These are phyloP conservation scores for Silurus meridionalis DNA, from an alignment of 2,113 vertebrate species.

Conservation along the genomic window DNA sequence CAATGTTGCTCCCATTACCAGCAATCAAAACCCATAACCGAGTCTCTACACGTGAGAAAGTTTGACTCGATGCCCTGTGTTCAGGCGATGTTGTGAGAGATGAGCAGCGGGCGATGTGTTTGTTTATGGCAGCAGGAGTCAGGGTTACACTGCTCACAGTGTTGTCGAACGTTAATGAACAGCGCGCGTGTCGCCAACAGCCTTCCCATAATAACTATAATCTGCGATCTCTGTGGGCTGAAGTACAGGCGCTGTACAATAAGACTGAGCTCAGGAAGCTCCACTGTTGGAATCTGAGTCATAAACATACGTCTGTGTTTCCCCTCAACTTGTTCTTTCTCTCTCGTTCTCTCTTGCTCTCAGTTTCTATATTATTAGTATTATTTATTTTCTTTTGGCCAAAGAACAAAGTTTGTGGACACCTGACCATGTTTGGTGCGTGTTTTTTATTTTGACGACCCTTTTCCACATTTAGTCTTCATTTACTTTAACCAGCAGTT, in stretches of 20 bases:
- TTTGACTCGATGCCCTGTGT: background rate
- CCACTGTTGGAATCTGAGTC: constrained; percentile 37
- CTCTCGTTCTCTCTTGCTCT: background rate
- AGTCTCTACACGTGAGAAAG: background rate
- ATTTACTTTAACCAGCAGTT: no score
- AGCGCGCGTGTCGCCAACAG: constrained; percentile 33
- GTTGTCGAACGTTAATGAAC: constrained; percentile 36
- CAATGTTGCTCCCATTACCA: background rate
- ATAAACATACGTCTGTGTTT: constrained; percentile 22
- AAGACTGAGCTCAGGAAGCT: constrained; percentile 40
- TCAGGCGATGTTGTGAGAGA: constrained; percentile 27
- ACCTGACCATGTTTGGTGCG: no score
- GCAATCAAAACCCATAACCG: no score
- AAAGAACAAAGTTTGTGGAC: no score
- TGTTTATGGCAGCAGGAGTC: constrained; percentile 36
- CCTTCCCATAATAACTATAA: constrained; percentile 49
- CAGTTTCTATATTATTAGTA: background rate
- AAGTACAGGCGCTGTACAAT: constrained; percentile 41
- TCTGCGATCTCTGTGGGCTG: constrained; percentile 36
- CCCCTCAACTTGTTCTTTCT: background rate
- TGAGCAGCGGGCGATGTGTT: constrained; percentile 18
- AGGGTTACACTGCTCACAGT: constrained; percentile 10
- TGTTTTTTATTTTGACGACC: no score
- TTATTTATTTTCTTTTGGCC: no score
- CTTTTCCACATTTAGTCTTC: no score